Evolutionary conservation across 2,888 invertebrate species (phyloP), one percentile per base, ranked within the genome.

Genomic region (Hypena proboscidalis): DNA sequence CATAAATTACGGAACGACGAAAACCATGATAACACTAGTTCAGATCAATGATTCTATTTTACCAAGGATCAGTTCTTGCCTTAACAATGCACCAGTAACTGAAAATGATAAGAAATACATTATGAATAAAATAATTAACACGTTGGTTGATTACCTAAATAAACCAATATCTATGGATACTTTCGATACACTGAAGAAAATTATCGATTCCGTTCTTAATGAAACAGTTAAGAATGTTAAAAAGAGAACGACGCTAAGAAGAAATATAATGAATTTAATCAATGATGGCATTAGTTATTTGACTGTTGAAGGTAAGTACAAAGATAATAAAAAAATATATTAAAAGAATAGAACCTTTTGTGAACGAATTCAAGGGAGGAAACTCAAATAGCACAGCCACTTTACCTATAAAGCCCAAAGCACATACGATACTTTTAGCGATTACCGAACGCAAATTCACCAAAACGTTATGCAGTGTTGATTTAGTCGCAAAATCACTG

Each of bases 161-260:
- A 27, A 7, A 3, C 27, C 27, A 2, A 15, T 27, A 14, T 27
- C 27, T 6, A 3, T 11, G 3, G 19, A 35, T 1, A n/a, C 10
- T 11, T 35, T 19, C 9, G 9, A 25, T 2, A 5, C 8, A 3
- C 6, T 42, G 1, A 42, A 22, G 20, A 15, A 29, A 4, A 10
- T 15, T 5, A 49, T 66, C n/a, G 31, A 55, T 19, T 41, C 60
- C 11, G 22, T 61, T 2, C 27, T 44, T 9, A 29, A 61, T 14
- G 37, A 38, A 20, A 21, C 41, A 15, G 8, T 40, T 3, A 17
- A 48, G 5, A 8, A 44, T 3, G 47, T 15, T 31, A 40, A 41
- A 0, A 47, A 54, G 26, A 60, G 45, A 21, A 40, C 48, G 13
- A 32, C 34, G 17, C 38, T 50, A 1, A 51, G 51, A 30, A 43